phyloP scores from a whole-genome alignment of 2,113 vertebrate species.

The Hippolais icterina region DNA sequence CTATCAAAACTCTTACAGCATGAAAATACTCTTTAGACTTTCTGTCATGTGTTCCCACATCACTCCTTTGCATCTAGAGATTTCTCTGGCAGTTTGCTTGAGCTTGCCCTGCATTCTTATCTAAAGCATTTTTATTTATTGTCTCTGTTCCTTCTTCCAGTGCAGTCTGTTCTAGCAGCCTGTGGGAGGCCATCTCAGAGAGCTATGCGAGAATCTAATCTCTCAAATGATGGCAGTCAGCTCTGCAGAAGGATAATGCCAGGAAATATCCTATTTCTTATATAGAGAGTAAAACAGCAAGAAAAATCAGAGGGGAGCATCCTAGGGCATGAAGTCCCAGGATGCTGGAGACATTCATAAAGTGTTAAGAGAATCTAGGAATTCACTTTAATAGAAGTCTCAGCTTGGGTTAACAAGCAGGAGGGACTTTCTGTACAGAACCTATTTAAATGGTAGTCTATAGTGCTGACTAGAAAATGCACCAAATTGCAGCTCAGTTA shows the following conservation, averaged over 20 bases:
- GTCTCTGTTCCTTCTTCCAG: not conserved
- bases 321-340: not conserved
- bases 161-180: not conserved
- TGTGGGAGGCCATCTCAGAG: not conserved
- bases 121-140: not conserved
- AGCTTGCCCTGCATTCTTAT: not conserved
- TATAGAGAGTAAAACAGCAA: not conserved
- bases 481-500: conserved; percentile 61
- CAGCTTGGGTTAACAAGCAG: not conserved
- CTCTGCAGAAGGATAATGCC: not conserved
- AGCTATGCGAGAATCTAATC: not conserved
- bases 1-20: not conserved
- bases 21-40: not conserved
- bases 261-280: not conserved
- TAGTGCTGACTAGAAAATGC: conserved; percentile 51
- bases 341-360: not conserved
- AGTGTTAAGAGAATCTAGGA: not conserved
- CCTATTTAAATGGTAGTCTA: not conserved
- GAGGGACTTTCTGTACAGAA: not conserved
- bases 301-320: not conserved
- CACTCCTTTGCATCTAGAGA: not conserved
- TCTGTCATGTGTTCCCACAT: not conserved
- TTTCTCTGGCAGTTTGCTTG: not conserved
- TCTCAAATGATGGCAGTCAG: not conserved
- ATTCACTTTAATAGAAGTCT: not conserved